Conservation (phyloP, 2,113 vertebrate genomes). For the Pagrus major region DNA sequence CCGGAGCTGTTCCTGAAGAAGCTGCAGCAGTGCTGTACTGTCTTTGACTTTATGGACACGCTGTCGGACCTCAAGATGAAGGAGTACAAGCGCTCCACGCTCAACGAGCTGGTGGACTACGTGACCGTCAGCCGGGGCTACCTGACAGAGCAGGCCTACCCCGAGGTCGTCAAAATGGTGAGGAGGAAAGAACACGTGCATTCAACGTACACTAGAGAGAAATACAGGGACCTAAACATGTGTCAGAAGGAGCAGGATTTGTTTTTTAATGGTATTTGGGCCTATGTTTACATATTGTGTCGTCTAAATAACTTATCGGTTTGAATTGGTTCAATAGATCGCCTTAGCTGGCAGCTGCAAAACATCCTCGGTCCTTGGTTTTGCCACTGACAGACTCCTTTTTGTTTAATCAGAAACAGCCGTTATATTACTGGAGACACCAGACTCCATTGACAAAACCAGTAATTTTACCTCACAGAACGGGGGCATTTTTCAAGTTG, state of each 20-base stretch:
- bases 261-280: too few relatives aligned
- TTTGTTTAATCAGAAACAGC: too few relatives aligned
- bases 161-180: conserved; percentile 99
- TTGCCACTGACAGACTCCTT: too few relatives aligned
- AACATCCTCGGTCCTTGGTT: too few relatives aligned
- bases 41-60: conserved; percentile 99
- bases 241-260: neutral
- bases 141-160: conserved; percentile 99
- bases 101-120: conserved; percentile 99
- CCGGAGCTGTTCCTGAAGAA: conserved; percentile 99
- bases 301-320: too few relatives aligned
- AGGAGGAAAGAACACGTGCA: conserved; percentile 58
- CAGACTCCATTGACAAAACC: too few relatives aligned
- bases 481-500: too few relatives aligned
- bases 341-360: too few relatives aligned
- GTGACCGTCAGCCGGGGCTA: conserved; percentile 99
- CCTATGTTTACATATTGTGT: too few relatives aligned
- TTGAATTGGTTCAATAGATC: too few relatives aligned
- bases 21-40: conserved; percentile 99
- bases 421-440: too few relatives aligned
- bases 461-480: too few relatives aligned
- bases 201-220: neutral
- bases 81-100: conserved; percentile 99
- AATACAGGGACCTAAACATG: neutral
- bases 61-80: conserved; percentile 99